A percentile compares a stretch with the other conserved stretches of the same genome.
These are phyloP conservation scores for Drosophila athabasca DNA, from an alignment of 1,140 invertebrate genomes.

Conservation along the genomic window DNA sequence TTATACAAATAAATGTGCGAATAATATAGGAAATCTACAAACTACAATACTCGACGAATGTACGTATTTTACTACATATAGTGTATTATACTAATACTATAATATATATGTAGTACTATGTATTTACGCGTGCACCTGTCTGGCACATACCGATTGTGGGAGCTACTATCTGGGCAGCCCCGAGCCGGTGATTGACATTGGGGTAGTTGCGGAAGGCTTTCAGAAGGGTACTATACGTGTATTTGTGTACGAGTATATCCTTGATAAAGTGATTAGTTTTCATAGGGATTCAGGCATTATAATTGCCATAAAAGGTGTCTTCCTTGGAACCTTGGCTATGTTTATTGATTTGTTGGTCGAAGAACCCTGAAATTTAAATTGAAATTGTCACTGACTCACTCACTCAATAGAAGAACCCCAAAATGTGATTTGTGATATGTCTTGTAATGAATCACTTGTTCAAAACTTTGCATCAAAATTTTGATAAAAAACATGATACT, in stretches of 20 bases:
- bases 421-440: slow-evolving; percentile 1
- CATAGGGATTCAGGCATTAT: too few relatives aligned
- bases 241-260: neutral
- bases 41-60: too few relatives aligned
- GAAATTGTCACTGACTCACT: slow-evolving; percentile 20
- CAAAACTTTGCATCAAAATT: slow-evolving; percentile 7
- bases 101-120: neutral
- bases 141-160: slow-evolving; percentile 23
- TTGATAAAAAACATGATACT: slow-evolving; percentile 28
- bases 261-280: neutral
- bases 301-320: too few relatives aligned
- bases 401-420: neutral
- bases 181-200: slow-evolving; percentile 26
- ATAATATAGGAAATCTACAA: slow-evolving; percentile 12
- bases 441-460: slow-evolving; percentile 25
- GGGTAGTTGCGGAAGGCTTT: slow-evolving; percentile 24
- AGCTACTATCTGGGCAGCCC: neutral
- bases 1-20: slow-evolving; percentile 30
- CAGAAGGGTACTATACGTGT: slow-evolving; percentile 11
- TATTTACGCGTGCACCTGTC: slow-evolving; percentile 45
- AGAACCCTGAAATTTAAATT: neutral
- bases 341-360: neutral
- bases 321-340: too few relatives aligned
- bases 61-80: too few relatives aligned
- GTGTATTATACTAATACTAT: too few relatives aligned